A percentile compares a stretch with the other conserved stretches of the same genome.
Conservation (phyloP, 92 coral and sea anemone genomes). For the Galaxea fascicularis region DNA sequence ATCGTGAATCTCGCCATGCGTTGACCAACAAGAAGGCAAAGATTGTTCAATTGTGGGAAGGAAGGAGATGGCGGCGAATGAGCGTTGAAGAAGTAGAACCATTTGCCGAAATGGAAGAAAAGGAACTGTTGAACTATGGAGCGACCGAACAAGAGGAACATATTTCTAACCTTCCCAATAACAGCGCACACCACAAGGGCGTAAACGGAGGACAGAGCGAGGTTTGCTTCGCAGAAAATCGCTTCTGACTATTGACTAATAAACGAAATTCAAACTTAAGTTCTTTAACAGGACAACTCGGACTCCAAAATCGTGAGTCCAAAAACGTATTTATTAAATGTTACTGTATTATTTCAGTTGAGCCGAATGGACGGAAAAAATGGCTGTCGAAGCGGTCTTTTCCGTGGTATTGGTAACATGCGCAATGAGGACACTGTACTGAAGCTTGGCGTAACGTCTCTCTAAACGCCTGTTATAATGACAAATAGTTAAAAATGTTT, state of each 20-base stretch:
- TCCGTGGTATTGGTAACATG: too few species aligned
- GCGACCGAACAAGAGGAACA: constrained; percentile 36
- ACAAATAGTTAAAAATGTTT: too few species aligned
- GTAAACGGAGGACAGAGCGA: neutral
- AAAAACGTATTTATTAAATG: too few species aligned
- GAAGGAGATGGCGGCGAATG: constrained; percentile 52
- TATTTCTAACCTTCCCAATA: neutral
- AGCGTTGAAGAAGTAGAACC: constrained; percentile 59
- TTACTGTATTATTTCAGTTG: neutral
- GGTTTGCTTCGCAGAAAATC: constrained; percentile 1
- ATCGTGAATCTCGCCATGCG: constrained; percentile 71
- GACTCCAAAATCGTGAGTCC: neutral
- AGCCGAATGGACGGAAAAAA: neutral
- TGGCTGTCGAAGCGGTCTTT: too few species aligned
- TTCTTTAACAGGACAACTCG: too few species aligned
- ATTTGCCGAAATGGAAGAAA: constrained; percentile 69
- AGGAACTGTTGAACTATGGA: constrained; percentile 58
- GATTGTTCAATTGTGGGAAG: constrained; percentile 61
- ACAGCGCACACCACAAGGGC: neutral
- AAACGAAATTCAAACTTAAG: too few species aligned
- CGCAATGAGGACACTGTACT: too few species aligned
- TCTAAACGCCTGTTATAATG: too few species aligned
- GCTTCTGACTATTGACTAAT: neutral
- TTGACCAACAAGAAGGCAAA: constrained; percentile 58
- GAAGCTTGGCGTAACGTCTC: too few species aligned